Base-by-base conservation (phyloP, 2,113 vertebrate species). In the Tyrannus savana region DNA sequence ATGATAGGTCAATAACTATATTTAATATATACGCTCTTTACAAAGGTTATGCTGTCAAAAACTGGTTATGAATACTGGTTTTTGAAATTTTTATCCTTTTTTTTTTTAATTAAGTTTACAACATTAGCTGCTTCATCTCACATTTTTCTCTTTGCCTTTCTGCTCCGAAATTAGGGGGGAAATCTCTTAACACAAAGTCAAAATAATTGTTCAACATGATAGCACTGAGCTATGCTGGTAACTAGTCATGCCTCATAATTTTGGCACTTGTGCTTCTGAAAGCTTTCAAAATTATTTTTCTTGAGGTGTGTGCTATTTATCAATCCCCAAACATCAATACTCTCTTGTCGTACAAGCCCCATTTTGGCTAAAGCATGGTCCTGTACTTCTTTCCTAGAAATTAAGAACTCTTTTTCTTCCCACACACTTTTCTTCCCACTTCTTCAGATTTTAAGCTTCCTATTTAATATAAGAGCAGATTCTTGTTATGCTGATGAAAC, bases 261-360 rank as follows among this genome's bases (percentile, higher is more conserved):
- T 85, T 19, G 18, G 85, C 93, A 93, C 69, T 59, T 95, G 83
- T 95, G 87, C 91, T 95, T 92, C 82, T 86, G 82, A 91, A 91
- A 82, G 78, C 83, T 92, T 89, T 91, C 59, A 75, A 23, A 41
- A 37, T 52, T 67, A 23, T 62, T 93, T 39, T 83, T 88, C 67
- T 88, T 67, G 62, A 95, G 46, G 72, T 31, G 64, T 53, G 52
- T n/a, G 37, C 82, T 80, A 62, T 69, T 96, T 72, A 73, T 78
- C 55, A 56, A 23, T 55, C 44, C 81, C 68, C 52, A 66, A 62
- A 44, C 80, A 64, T 9, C 17, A 90, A 86, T 11, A 75, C 6
- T 6, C 60, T 72, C 39, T 60, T 81, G 30, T 80, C 84, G 64
- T 53, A 91, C 27, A 68, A 58, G 39, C 27, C 72, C 55, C 31